Conservation (phyloP, 2,113 vertebrate species). For the Malurus elegans region DNA sequence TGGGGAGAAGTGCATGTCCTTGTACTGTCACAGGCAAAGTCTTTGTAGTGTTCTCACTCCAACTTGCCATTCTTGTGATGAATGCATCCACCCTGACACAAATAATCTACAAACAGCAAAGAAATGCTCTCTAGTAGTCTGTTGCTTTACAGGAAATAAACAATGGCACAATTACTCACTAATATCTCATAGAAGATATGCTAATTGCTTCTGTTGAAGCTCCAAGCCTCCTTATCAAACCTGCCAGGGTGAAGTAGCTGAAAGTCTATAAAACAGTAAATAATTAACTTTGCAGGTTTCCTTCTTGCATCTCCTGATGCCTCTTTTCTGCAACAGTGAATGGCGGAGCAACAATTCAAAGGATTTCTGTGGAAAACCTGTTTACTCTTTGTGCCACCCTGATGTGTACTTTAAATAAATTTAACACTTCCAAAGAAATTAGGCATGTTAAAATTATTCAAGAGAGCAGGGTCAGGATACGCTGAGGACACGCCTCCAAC, state of each 20-base stretch:
- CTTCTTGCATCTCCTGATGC: neutral
- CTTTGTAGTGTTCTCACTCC: neutral
- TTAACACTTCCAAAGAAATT: neutral
- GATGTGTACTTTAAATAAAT: neutral
- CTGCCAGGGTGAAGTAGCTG: neutral
- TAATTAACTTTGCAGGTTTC: neutral
- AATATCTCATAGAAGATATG: neutral
- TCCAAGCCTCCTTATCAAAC: conserved; percentile 17
- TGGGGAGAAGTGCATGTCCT: neutral
- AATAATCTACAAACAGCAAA: neutral
- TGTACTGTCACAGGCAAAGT: neutral
- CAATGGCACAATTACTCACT: neutral
- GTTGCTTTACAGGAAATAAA: neutral
- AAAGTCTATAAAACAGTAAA: neutral
- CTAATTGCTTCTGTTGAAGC: conserved; percentile 20
- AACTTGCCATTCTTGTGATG: neutral
- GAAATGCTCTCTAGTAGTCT: neutral
- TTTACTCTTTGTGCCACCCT: neutral
- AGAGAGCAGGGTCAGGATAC: neutral
- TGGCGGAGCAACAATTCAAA: neutral
- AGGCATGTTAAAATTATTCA: neutral
- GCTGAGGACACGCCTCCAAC: neutral
- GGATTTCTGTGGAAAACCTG: neutral
- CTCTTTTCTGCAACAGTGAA: neutral
- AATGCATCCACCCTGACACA: neutral